Percentiles rank a stretch among this genome's conserved stretches.
These are phyloP conservation scores for Scaptomyza tumidula DNA, from an alignment of 2,888 invertebrate species.

Conservation along the genomic window DNA sequence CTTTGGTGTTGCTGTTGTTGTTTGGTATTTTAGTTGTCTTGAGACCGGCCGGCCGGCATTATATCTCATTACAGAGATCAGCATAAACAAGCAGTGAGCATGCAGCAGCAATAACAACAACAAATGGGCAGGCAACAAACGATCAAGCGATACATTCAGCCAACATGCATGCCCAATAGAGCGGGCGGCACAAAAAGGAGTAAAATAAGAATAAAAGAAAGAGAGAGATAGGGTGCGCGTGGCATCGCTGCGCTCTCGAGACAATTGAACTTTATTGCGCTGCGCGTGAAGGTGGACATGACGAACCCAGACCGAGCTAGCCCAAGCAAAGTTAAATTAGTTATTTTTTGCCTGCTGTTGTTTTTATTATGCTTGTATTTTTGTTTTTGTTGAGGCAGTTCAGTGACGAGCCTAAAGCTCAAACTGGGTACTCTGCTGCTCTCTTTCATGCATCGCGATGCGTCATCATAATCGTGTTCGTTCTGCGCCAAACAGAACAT, in stretches of 20 bases:
- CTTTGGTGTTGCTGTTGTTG: slow-evolving; percentile 25
- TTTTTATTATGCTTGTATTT: slow-evolving; percentile 8
- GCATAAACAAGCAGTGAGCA: slow-evolving; percentile 76
- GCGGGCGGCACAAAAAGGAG: slow-evolving; percentile 4
- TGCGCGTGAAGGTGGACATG: slow-evolving; percentile 75
- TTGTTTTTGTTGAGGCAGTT: slow-evolving; percentile 60
- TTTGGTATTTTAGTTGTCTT: slow-evolving; percentile 40
- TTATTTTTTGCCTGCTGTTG: slow-evolving; percentile 38
- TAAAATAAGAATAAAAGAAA: slow-evolving; percentile 10
- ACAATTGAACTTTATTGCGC: slow-evolving; percentile 68
- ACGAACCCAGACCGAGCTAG: slow-evolving; percentile 36
- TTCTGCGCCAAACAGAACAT: slow-evolving; percentile 52
- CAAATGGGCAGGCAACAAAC: slow-evolving; percentile 53
- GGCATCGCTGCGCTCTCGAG: slow-evolving; percentile 64
- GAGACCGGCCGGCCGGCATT: slow-evolving; percentile 75
- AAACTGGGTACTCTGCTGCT: slow-evolving; percentile 40
- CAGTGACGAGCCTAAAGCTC: slow-evolving; percentile 43
- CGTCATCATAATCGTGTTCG: slow-evolving; percentile 76
- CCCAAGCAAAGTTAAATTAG: slow-evolving; percentile 64
- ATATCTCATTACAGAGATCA: slow-evolving; percentile 80
- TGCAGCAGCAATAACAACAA: slow-evolving; percentile 55
- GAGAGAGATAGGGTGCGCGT: slow-evolving; percentile 18
- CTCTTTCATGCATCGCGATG: slow-evolving; percentile 53
- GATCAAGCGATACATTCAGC: slow-evolving; percentile 67
- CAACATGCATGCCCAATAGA: slow-evolving; percentile 65